A percentile compares a stretch with the other conserved stretches of the same genome.
Evolutionary conservation across 1,140 invertebrate species (phyloP).

Genomic region (Drosophila miranda): DNA sequence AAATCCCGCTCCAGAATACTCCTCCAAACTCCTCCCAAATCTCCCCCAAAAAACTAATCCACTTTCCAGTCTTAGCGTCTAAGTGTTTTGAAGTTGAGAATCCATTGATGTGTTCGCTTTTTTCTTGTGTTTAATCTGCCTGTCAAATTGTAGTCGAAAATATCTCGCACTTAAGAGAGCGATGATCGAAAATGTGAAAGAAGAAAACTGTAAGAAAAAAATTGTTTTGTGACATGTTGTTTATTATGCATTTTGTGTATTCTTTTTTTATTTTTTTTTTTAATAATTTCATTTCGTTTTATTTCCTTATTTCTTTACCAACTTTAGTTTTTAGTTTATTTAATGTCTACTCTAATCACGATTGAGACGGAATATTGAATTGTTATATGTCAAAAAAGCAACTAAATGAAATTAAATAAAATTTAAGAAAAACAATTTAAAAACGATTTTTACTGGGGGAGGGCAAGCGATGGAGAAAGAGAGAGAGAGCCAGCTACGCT

Average conservation of each 20-base stretch:
- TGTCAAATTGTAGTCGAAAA: slow-evolving; percentile 44
- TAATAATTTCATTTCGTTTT: slow-evolving; percentile 72
- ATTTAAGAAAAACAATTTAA: slow-evolving; percentile 58
- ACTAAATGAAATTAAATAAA: slow-evolving; percentile 77
- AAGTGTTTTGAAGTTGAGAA: slow-evolving; percentile 44
- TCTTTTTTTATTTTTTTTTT: slow-evolving; percentile 53
- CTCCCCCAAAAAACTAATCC: slow-evolving; percentile 36
- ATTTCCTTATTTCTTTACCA: slow-evolving; percentile 57
- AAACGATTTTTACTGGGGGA: no score
- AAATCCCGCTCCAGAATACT: slow-evolving; percentile 28
- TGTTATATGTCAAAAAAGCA: slow-evolving; percentile 78
- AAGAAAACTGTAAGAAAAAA: slow-evolving; percentile 36
- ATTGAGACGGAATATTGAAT: slow-evolving; percentile 78
- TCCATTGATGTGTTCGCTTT: slow-evolving; percentile 61
- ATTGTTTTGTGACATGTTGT: slow-evolving; percentile 77
- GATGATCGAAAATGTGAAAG: neutral
- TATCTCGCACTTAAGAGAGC: slow-evolving; percentile 21
- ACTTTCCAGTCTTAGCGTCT: slow-evolving; percentile 27
- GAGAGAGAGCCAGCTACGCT: no score
- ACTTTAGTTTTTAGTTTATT: slow-evolving; percentile 74
- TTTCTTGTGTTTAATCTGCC: slow-evolving; percentile 45
- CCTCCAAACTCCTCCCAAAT: slow-evolving; percentile 24
- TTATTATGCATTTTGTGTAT: slow-evolving; percentile 79
- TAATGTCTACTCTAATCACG: slow-evolving; percentile 74
- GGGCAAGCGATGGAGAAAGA: no score